phyloP scores from a whole-genome alignment of 2,888 invertebrate species.

The Chymomyza procnemis region DNA sequence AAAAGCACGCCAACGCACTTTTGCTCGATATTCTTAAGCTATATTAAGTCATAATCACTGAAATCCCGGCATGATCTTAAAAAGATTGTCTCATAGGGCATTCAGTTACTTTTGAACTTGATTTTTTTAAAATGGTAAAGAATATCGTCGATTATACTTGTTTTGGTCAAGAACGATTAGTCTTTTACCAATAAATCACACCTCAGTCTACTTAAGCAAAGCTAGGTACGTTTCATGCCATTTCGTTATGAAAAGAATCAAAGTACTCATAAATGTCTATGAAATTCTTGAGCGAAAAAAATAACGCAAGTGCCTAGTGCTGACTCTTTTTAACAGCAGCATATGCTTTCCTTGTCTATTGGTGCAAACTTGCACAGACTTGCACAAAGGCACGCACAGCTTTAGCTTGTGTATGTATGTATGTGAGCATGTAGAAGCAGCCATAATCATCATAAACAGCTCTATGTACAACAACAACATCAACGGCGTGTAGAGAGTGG shows the following conservation, averaged over 20 bases:
- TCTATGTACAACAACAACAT: background rate
- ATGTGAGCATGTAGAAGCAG: conserved; percentile 19
- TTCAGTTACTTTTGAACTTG: no score
- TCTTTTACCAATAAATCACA: no score
- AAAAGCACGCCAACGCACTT: no score
- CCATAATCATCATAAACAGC: conserved; percentile 8
- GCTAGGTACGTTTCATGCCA: no score
- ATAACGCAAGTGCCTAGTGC: background rate
- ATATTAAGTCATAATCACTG: no score
- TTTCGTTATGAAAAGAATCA: background rate
- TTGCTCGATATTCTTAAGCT: no score
- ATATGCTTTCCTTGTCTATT: background rate
- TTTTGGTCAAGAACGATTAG: no score
- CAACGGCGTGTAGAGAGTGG: conserved; percentile 1
- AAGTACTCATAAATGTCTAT: background rate
- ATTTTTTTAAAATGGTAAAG: no score
- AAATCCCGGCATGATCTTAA: no score
- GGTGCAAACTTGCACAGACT: conserved; percentile 15
- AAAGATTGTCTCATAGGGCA: no score
- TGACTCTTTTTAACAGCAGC: background rate
- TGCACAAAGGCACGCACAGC: conserved; percentile 39
- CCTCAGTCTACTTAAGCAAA: no score
- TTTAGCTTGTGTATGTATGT: conserved; percentile 26
- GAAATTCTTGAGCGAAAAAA: background rate
- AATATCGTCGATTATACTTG: no score